Evolutionary conservation across 1,140 invertebrate genomes (phyloP), one percentile per base, ranked within the genome.

Genomic region (Ostrea denselamellosa): DNA sequence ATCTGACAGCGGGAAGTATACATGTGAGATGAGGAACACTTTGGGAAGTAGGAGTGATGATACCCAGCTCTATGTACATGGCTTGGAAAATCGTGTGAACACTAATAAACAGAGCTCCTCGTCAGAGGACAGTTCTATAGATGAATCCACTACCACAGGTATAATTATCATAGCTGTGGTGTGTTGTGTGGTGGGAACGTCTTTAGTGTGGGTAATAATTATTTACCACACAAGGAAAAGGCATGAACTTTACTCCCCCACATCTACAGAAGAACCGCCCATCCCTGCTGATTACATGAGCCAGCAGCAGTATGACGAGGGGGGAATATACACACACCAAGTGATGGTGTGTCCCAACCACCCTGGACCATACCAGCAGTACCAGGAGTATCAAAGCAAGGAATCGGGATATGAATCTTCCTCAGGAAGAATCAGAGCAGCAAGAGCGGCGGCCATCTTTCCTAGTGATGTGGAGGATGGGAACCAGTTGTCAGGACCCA

Each of bases 161-260:
- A 97, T 98, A 87, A 97, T 98, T 90, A 97, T 98, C 90, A 98
- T 98, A 86, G 97, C 97, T 3, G 97, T 98, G 0, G 97, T 98
- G 44, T 97, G 97, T 94, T 98, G 98, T 94, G 97, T 98, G 54
- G 97, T 99, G 22, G 96, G 97, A 7, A 98, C 98, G 5, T 98
- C 98, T 0, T 96, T 98, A 14, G 96, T 98, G 51, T 99, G 98
- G 98, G 97, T 98, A 14, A 96, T 98, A 8, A 97, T 98, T 87
- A 98, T 98, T 91, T 98, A 98, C 93, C 97, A 98, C 92, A 97
- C 97, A 0, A 95, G 94, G 56, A 94, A 94, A 87, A 89, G 93
- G 34, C 92, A 93, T 81, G 93, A 94, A 86, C 90, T 93, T 77
- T 94, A 94, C 89, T 93, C 92, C 85, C 91, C 93, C 17, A 93